A percentile compares a stretch with the other conserved stretches of the same genome.
Evolutionary conservation across 2,888 invertebrate genomes (phyloP).

Genomic region (Drosophila demipolita): DNA sequence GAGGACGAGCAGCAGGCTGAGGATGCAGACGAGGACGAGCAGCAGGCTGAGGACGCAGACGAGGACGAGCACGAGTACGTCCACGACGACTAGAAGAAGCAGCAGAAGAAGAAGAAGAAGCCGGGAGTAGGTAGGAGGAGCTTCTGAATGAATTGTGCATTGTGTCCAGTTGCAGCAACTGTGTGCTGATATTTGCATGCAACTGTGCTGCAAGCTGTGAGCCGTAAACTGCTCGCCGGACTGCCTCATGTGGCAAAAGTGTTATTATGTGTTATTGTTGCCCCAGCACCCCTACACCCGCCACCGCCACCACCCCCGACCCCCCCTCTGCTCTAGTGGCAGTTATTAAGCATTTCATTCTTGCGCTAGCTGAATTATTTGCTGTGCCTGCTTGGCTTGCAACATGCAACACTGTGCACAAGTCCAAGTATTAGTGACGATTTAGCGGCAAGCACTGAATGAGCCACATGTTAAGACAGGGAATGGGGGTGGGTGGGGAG

Average conservation of each 20-base stretch:
- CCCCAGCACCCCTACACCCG: background rate
- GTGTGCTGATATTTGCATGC: constrained; percentile 62
- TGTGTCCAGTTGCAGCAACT: constrained; percentile 59
- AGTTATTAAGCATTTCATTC: constrained; percentile 48
- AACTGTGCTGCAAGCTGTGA: constrained; percentile 21
- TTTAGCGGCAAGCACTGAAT: constrained; percentile 55
- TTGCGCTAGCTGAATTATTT: constrained; percentile 55
- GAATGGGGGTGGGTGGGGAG: too few relatives aligned
- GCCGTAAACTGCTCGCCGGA: constrained; percentile 21
- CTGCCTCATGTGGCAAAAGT: constrained; percentile 49
- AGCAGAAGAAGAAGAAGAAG: constrained; percentile 18
- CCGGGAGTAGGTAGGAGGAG: constrained; percentile 44
- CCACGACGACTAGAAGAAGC: constrained; percentile 8
- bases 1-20: too few relatives aligned
- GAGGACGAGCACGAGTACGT: constrained; percentile 7
- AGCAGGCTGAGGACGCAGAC: background rate
- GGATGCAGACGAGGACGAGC: constrained; percentile 10
- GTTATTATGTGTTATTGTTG: constrained; percentile 4
- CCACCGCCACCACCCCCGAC: too few relatives aligned
- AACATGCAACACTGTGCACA: constrained; percentile 71
- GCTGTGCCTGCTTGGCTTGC: constrained; percentile 23
- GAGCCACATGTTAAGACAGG: too few relatives aligned
- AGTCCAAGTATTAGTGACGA: constrained; percentile 76
- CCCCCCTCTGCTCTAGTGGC: constrained; percentile 11
- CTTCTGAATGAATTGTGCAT: constrained; percentile 57